Evolutionary conservation across 2,797 vertebrate species (phyloP).

Genomic region (Loriculus beryllinus): DNA sequence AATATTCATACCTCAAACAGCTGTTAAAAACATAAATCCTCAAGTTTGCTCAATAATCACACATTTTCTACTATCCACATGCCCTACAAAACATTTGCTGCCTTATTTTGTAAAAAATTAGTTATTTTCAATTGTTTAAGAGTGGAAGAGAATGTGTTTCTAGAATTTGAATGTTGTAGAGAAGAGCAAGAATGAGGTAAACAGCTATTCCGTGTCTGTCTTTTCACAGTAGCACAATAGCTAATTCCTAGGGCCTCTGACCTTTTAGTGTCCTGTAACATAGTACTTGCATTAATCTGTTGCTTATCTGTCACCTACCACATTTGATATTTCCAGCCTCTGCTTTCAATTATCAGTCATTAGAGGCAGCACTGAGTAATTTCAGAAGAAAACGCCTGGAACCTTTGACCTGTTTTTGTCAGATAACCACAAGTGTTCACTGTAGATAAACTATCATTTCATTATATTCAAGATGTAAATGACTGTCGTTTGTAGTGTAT

Average conservation of each 20-base stretch:
- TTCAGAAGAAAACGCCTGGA: slow-evolving; percentile 81
- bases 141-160: not conserved
- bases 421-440: slow-evolving; percentile 85
- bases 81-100: not conserved
- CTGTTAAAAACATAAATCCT: not conserved
- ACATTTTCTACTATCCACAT: not conserved
- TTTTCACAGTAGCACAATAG: slow-evolving; percentile 72
- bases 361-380: slow-evolving; percentile 80
- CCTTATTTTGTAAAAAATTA: not conserved
- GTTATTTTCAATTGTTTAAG: not conserved
- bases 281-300: slow-evolving; percentile 77
- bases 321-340: slow-evolving; percentile 76
- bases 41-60: not conserved
- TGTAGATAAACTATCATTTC: slow-evolving; percentile 86
- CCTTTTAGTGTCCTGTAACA: slow-evolving; percentile 70
- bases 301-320: slow-evolving; percentile 79
- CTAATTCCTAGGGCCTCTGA: slow-evolving; percentile 73
- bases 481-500: slow-evolving; percentile 64
- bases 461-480: slow-evolving; percentile 72
- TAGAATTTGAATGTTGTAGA: not conserved
- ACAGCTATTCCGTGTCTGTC: slow-evolving; percentile 64
- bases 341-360: slow-evolving; percentile 88
- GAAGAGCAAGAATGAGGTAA: slow-evolving; percentile 28
- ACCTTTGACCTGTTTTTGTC: slow-evolving; percentile 88
- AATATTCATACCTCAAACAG: not conserved